A percentile compares a stretch with the other conserved stretches of the same genome.
phyloP scores from a whole-genome alignment of 2,797 vertebrate genomes.

The Bovichtus variegatus region DNA sequence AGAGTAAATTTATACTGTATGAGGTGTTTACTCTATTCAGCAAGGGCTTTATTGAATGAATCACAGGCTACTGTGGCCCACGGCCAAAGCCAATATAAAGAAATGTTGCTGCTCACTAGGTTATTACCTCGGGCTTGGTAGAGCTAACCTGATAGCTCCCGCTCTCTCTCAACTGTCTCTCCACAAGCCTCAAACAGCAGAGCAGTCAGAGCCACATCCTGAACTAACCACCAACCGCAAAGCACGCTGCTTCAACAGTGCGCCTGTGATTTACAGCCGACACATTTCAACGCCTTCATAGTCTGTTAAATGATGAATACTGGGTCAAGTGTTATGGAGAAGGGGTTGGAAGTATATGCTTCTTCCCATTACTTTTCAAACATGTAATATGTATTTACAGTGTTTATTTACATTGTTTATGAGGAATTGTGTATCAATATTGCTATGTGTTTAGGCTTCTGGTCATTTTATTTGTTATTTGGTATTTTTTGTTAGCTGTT shows the following conservation, averaged over 20 bases:
- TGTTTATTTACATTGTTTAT: too few relatives aligned
- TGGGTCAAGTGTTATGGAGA: too few relatives aligned
- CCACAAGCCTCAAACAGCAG: constrained; percentile 11
- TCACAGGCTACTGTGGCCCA: constrained; percentile 43
- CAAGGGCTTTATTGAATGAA: constrained; percentile 53
- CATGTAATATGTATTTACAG: too few relatives aligned
- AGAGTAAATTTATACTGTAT: constrained; percentile 42
- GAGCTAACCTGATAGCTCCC: constrained; percentile 48
- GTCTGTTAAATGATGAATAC: too few relatives aligned
- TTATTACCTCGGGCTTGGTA: constrained; percentile 54
- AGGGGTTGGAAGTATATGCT: too few relatives aligned
- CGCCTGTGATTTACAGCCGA: constrained; percentile 7
- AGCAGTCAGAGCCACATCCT: constrained; percentile 29
- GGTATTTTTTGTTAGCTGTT: too few relatives aligned
- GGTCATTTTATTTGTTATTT: too few relatives aligned
- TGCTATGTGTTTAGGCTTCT: too few relatives aligned
- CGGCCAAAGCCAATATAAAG: constrained; percentile 56
- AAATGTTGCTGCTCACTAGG: constrained; percentile 50
- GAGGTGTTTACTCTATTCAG: constrained; percentile 49
- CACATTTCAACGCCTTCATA: neutral
- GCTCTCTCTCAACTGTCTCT: constrained; percentile 33
- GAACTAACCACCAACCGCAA: constrained; percentile 26
- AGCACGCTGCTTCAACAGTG: neutral
- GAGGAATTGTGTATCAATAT: too few relatives aligned
- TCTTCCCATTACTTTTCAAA: too few relatives aligned